Evolutionary conservation across 2,888 invertebrate species (phyloP), one percentile per base, ranked within the genome.

Genomic region (Thymelicus sylvestris): DNA sequence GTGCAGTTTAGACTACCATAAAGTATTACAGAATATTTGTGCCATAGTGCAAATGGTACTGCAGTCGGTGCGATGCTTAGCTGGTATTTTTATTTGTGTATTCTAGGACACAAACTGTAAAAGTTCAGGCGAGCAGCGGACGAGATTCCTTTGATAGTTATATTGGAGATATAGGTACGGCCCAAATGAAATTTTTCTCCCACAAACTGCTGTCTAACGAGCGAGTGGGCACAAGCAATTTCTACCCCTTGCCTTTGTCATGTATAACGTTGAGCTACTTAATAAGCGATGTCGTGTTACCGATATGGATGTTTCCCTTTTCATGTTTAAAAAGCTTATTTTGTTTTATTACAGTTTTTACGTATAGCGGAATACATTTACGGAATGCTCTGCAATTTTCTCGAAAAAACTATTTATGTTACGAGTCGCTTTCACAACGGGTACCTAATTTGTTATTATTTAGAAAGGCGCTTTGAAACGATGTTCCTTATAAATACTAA

Each of bases 1-100:
- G 8, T 12, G 8, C 8, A 12, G 44, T 8, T 10, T 44, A 10
- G 44, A 44, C 44, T 10, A 1, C 2, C 12, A 8, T 12, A 44
- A 44, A 10, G 44, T 10, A 44, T 44, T 44, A 10, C 44, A 3
- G 44, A 44, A 12, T 44, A 1, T 12, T 44, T 44, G 44, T 44
- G 7, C 10, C 7, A 6, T 41, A 7, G 6, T 41, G 10, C 81
- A 80, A 81, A 76, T 76, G 62, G 82, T 85, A 87, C 85, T 86
- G 84, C 10, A 41, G 41, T 41, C 41, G 10, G 41, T 41, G 85
- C 85, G 83, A 85, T 86, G 83, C 83, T 79, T 78, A 85, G 80
- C 79, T 75, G 81, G 84, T 81, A 86, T 88, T 88, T 89, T 88
- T 87, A 88, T 84, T 85, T 81, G 72, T 73, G 75, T 84, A 83